These are phyloP conservation scores for Trichacis sp. DNA, from an alignment of 2,888 invertebrate genomes.

Conservation along the genomic window DNA sequence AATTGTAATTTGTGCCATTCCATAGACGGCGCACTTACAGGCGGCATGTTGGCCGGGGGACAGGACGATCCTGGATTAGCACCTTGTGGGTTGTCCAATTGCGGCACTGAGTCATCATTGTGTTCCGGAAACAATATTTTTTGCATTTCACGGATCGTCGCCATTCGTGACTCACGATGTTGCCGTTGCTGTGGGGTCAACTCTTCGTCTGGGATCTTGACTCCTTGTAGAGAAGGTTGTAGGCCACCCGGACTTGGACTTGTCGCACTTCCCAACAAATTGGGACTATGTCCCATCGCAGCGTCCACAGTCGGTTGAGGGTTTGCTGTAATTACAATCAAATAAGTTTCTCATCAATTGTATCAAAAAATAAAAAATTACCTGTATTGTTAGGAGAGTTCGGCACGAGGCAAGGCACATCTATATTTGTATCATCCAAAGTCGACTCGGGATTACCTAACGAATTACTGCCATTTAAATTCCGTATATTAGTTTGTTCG, in stretches of 20 bases:
- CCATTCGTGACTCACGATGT: slow-evolving; percentile 92
- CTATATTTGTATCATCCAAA: slow-evolving; percentile 66
- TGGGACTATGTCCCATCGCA: slow-evolving; percentile 66
- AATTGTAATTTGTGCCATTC: slow-evolving; percentile 94
- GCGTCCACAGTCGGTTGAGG: slow-evolving; percentile 62
- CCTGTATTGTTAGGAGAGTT: slow-evolving; percentile 67
- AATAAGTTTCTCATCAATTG: too few relatives aligned
- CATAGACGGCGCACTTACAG: slow-evolving; percentile 71
- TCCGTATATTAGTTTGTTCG: slow-evolving; percentile 64
- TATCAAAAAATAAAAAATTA: slow-evolving; percentile 28
- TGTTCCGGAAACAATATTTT: slow-evolving; percentile 92
- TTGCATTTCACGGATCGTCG: slow-evolving; percentile 91
- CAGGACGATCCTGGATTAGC: slow-evolving; percentile 56
- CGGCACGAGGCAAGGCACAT: slow-evolving; percentile 69
- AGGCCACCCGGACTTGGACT: slow-evolving; percentile 73
- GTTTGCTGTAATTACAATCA: slow-evolving; percentile 51
- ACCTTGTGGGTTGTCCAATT: slow-evolving; percentile 64
- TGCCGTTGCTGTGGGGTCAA: slow-evolving; percentile 95
- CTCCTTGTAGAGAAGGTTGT: slow-evolving; percentile 77
- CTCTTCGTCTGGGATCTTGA: slow-evolving; percentile 95
- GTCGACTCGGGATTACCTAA: slow-evolving; percentile 66
- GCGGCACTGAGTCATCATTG: slow-evolving; percentile 55
- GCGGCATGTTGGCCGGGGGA: slow-evolving; percentile 58
- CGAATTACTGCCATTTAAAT: slow-evolving; percentile 65
- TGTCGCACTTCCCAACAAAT: slow-evolving; percentile 66